Conservation (phyloP, 2,797 vertebrate species). For the Lophius americanus region DNA sequence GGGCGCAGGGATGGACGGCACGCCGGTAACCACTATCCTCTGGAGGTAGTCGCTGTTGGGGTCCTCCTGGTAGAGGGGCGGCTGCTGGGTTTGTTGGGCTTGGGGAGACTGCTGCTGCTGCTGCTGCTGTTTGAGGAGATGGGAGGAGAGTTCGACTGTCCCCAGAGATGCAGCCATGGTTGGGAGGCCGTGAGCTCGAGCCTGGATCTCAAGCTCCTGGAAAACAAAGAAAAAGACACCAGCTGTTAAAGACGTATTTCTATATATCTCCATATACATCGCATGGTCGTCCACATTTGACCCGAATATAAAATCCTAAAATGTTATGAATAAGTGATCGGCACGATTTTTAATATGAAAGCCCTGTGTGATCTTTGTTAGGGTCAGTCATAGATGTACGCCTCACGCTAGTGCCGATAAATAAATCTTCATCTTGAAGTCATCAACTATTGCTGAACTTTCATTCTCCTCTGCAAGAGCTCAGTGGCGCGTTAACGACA, state of each 20-base stretch:
- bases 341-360: too few species aligned
- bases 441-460: conserved; percentile 21
- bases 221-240: conserved; percentile 37
- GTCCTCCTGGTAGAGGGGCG: conserved; percentile 85
- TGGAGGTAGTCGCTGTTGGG: conserved; percentile 86
- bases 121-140: conserved; percentile 86
- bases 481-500: too few species aligned
- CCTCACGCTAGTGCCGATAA: conserved; percentile 1
- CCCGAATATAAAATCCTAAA: neutral
- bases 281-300: neutral
- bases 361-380: neutral
- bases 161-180: conserved; percentile 82
- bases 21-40: conserved; percentile 73
- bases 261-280: neutral
- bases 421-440: neutral
- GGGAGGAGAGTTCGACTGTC: conserved; percentile 83
- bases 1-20: conserved; percentile 53
- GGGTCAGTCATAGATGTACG: neutral
- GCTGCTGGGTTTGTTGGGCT: conserved; percentile 70
- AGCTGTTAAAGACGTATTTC: neutral
- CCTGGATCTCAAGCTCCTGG: conserved; percentile 98
- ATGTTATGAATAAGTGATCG: neutral
- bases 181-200: conserved; percentile 91
- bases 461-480: too few species aligned
- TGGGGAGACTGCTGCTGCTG: conserved; percentile 69